Evolutionary conservation across 2,113 vertebrate species (phyloP), one percentile per base, ranked within the genome.

Genomic region (Cheilinus undulatus): DNA sequence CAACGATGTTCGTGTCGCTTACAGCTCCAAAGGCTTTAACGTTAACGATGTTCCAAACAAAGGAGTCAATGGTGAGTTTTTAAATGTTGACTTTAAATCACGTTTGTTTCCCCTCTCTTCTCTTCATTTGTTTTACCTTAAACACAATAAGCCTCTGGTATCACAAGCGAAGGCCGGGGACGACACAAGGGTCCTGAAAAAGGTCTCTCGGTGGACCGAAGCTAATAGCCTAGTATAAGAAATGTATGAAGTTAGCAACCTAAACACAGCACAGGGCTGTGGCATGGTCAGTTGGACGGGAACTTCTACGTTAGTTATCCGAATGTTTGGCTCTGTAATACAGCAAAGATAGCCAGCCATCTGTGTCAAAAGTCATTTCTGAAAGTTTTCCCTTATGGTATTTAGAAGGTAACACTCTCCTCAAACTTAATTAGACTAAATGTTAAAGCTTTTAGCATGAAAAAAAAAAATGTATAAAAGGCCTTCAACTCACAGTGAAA

Each of bases 11-110:
- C 90, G 92, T 13, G 91, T 80, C 28, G 94, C 95, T 15, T 97
- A 96, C 90, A 95, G 93, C 78, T 95, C 96, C 83, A 95, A 96
- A 71, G 96, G 95, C 77, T 96, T 97, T 94, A 95, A 96, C 93
- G 91, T 94, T 56, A 95, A 95, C 86, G 96, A 98, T 52, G 96
- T 95, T 15, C 96, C 96, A 69, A 93, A 93, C 89, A 95, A 95
- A 88, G 94, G 94, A 78, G 89, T 96, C 36, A 93, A 93, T 61
- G 96, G 96, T 97, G 90, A 94, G 95, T 57, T 3, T 23, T 1
- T 57, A 0, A 3, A 27, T 54, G 52, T 24, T n/a, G 1, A 0
- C 15, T 23, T 30, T 12, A 1, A 15, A 1, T 19, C 40, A n/a
- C n/a, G n/a, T n/a, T n/a, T n/a, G n/a, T n/a, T n/a, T n/a, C n/a